These are phyloP conservation scores for Pseudomyrmex concolor DNA, from an alignment of 1,140 invertebrate genomes.

Conservation along the genomic window DNA sequence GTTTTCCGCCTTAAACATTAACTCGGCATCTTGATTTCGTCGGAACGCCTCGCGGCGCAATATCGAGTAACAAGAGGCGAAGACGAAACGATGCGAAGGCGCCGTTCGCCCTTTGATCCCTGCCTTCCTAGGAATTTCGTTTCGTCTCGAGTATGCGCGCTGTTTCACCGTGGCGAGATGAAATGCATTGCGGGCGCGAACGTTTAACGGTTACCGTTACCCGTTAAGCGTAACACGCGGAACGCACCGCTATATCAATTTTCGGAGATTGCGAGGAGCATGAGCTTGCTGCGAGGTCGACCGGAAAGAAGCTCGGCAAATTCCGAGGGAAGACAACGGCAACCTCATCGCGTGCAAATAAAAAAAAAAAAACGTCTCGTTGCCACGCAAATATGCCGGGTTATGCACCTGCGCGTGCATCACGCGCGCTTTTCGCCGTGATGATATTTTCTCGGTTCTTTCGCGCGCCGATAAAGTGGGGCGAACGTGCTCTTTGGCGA, in stretches of 20 bases:
- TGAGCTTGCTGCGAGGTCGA: slow-evolving; percentile 29
- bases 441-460: slow-evolving; percentile 39
- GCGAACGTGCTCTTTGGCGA: slow-evolving; percentile 34
- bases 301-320: slow-evolving; percentile 45
- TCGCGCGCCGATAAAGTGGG: slow-evolving; percentile 19
- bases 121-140: slow-evolving; percentile 43
- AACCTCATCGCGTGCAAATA: not conserved
- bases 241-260: slow-evolving; percentile 76
- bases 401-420: slow-evolving; percentile 35
- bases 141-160: slow-evolving; percentile 38
- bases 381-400: slow-evolving; percentile 37
- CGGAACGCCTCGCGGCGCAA: slow-evolving; percentile 39
- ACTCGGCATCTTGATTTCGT: slow-evolving; percentile 46
- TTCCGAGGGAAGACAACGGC: slow-evolving; percentile 12
- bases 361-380: slow-evolving; percentile 37
- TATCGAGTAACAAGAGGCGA: slow-evolving; percentile 57
- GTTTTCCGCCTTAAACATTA: slow-evolving; percentile 26
- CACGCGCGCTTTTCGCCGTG: slow-evolving; percentile 40
- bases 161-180: slow-evolving; percentile 13
- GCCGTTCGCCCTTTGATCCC: slow-evolving; percentile 54
- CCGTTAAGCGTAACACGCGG: slow-evolving; percentile 74
- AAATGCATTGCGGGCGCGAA: slow-evolving; percentile 57
- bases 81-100: slow-evolving; percentile 54
- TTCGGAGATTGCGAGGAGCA: slow-evolving; percentile 57
- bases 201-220: slow-evolving; percentile 75